Conservation (phyloP, 2,113 vertebrate genomes). For the Prionailurus viverrinus region DNA sequence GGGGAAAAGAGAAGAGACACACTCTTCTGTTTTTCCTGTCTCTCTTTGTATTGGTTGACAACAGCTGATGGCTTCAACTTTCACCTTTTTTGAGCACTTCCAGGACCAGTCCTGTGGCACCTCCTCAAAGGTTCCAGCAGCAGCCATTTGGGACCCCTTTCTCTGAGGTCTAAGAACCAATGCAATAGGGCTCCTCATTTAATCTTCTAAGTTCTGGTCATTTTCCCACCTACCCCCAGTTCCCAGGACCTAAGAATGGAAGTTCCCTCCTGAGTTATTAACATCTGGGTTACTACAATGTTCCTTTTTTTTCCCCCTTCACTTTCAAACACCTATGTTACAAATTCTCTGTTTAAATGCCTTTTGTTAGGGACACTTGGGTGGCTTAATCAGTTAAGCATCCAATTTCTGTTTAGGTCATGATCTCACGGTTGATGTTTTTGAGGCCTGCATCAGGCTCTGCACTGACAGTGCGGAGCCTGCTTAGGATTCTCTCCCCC, state of each 20-base stretch:
- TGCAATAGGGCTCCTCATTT: neutral
- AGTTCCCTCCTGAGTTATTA: neutral
- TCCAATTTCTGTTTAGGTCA: too few species aligned
- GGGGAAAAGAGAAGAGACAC: neutral
- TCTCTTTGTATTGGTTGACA: neutral
- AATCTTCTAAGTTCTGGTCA: neutral
- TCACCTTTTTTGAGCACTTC: neutral
- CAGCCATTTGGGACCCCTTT: neutral
- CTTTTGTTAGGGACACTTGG: neutral
- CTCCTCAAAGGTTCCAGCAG: neutral
- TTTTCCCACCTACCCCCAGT: neutral
- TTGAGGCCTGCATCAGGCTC: too few species aligned
- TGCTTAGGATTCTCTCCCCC: too few species aligned
- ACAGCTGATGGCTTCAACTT: neutral
- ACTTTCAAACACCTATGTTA: neutral
- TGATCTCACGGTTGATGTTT: too few species aligned
- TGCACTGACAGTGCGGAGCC: too few species aligned
- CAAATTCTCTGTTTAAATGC: constrained; percentile 9
- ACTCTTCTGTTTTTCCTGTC: neutral
- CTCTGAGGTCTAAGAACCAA: neutral
- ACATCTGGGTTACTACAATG: neutral
- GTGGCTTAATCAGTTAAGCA: too few species aligned
- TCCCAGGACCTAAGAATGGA: neutral
- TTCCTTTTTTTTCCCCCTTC: neutral
- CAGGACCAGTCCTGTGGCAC: neutral